Evolutionary conservation across 2,113 vertebrate genomes (phyloP).

Genomic region (Saimiri boliviensis): DNA sequence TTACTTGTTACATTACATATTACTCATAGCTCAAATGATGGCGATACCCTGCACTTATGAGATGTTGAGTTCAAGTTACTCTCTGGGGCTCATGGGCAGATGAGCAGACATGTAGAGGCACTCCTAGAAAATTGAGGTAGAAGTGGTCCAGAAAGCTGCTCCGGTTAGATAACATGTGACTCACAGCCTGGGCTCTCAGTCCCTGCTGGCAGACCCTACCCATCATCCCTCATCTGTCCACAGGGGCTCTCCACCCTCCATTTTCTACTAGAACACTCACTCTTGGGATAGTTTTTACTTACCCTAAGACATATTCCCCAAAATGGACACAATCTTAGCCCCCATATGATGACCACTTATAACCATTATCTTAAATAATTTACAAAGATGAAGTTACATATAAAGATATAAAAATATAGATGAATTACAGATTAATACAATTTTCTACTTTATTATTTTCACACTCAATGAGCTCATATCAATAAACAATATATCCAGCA

Average conservation of each 20-base stretch:
- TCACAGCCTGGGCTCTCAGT: not conserved
- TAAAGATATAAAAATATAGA: not conserved
- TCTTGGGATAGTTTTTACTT: not conserved
- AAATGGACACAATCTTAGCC: not conserved
- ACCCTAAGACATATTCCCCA: not conserved
- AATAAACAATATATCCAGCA: not conserved
- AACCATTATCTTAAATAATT: slow-evolving; percentile 3
- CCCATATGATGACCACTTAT: not conserved
- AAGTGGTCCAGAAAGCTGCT: not conserved
- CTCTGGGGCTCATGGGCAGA: not conserved
- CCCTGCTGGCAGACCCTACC: not conserved
- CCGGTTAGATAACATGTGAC: not conserved
- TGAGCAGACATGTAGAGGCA: not conserved
- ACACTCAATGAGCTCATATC: not conserved
- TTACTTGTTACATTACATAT: not conserved
- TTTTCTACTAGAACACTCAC: not conserved
- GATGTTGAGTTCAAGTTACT: not conserved
- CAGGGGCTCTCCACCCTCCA: not conserved
- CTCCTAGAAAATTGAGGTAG: not conserved
- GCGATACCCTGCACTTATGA: rapidly evolving
- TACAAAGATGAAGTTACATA: not conserved
- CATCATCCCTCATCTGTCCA: not conserved
- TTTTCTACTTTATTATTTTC: not conserved
- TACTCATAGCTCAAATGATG: not conserved
- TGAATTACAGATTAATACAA: not conserved